A percentile compares a stretch with the other conserved stretches of the same genome.
These are phyloP conservation scores for Prolemur simus DNA, from an alignment of 2,113 vertebrate genomes.

Conservation along the genomic window DNA sequence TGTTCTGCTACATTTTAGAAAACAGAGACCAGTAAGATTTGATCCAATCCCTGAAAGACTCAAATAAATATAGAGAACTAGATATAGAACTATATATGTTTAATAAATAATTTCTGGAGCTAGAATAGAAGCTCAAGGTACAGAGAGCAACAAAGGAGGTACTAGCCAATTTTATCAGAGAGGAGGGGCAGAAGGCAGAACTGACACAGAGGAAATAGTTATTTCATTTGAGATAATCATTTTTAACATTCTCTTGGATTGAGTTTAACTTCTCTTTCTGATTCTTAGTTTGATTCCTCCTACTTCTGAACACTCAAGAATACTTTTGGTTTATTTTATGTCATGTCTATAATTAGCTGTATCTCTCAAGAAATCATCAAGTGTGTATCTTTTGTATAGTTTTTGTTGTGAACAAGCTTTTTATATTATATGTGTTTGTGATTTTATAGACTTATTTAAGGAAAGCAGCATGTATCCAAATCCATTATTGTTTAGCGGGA, in stretches of 20 bases:
- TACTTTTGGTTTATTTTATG: background rate
- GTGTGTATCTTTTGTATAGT: background rate
- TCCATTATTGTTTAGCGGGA: background rate
- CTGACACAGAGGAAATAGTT: background rate
- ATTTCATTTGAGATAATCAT: background rate
- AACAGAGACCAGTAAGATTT: background rate
- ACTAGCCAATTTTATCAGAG: background rate
- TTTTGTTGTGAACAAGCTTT: background rate
- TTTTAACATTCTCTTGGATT: background rate
- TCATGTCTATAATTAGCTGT: background rate
- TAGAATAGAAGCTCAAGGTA: background rate
- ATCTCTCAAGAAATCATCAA: background rate
- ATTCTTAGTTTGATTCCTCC: background rate
- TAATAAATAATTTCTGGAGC: background rate
- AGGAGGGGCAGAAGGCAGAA: background rate
- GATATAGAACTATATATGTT: too few relatives aligned
- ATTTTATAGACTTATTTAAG: background rate
- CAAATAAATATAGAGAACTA: background rate
- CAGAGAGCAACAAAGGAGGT: background rate
- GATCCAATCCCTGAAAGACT: background rate
- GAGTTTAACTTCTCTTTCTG: background rate
- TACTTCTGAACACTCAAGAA: background rate
- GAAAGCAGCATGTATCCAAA: background rate
- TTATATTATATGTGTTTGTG: background rate
- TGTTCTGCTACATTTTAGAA: background rate